These are phyloP conservation scores for Trichonephila inaurata DNA, from an alignment of 1,140 invertebrate species.

Conservation along the genomic window DNA sequence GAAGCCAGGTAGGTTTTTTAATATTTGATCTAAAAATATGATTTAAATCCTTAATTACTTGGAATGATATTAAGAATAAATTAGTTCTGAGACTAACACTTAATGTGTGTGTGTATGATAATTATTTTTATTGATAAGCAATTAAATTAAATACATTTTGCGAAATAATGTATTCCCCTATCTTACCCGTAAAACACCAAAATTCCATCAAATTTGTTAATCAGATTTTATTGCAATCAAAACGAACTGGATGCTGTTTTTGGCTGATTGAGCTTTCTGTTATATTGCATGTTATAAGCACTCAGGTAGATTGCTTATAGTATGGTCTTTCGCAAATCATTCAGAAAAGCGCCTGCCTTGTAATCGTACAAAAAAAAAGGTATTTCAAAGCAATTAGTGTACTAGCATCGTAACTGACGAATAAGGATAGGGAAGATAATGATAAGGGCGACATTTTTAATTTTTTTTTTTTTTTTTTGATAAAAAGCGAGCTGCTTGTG, in stretches of 20 bases:
- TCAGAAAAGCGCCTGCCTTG: not conserved
- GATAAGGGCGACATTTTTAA: slow-evolving; percentile 23
- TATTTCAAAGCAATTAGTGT: slow-evolving; percentile 35
- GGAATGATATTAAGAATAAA: no score
- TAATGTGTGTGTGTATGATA: no score
- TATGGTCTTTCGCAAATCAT: slow-evolving; percentile 30
- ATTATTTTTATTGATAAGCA: no score
- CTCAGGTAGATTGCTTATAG: slow-evolving; percentile 22
- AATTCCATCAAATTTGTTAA: not conserved
- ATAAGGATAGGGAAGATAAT: slow-evolving; percentile 1
- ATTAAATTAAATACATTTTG: no score
- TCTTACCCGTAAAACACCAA: no score
- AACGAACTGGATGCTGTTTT: not conserved
- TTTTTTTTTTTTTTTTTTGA: not conserved
- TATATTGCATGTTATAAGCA: slow-evolving; percentile 3
- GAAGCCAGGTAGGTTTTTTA: no score
- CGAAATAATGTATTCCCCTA: no score
- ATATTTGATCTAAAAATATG: no score
- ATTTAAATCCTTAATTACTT: no score
- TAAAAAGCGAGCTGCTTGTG: slow-evolving; percentile 7
- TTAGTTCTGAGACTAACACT: no score
- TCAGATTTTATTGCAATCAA: not conserved
- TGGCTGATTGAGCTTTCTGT: slow-evolving; percentile 23
- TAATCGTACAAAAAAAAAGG: not conserved
- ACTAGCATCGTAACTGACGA: slow-evolving; percentile 27